Base-by-base conservation (phyloP, 2,797 vertebrate genomes). In the Enteromius radiatus region DNA sequence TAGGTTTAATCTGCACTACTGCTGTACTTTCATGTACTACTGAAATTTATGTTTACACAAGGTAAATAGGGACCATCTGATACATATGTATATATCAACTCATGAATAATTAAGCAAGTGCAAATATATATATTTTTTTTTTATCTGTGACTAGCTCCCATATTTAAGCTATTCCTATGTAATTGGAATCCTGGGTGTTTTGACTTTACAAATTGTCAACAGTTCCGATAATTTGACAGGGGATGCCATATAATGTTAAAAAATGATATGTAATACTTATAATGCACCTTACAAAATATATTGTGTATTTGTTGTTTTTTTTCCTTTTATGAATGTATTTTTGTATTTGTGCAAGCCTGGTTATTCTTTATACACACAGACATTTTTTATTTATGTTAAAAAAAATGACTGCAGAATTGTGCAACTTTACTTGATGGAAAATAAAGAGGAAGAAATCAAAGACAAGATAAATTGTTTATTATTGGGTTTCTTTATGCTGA, bases 401-500 rank as follows among this genome's bases (percentile, higher is more conserved):
- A 28, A 67, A 31, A 26, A 82, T 59, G 76, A 78, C 69, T 49
- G 10, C 2, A 69, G 23, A 81, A 78, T 83, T 88, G 84, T 87
- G n/a, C 45, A 41, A n/a, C 33, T 71, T 84, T 54, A 91, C 82
- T 89, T 91, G 36, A 87, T 74, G 0, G 56, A 86, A 88, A 91
- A 86, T 41, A 82, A 75, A 43, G 0, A 68, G 68, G 38, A 64
- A 80, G 70, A 65, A 12, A 21, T 76, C 54, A 36, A 77, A 47
- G 84, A 59, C 31, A 28, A 73, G 65, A 33, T 36, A 64, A 8
- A 9, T 31, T 23, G 21, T 87, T 90, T 92, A 86, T 65, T 82
- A 75, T 81, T 79, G 4, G 80, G 76, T 82, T 91, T 91, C 73
- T 89, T 85, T 76, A 84, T 88, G 77, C 77, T 84, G 76, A 83